A percentile compares a stretch with the other conserved stretches of the same genome.
Evolutionary conservation across 2,888 invertebrate genomes (phyloP).

Genomic region (Drosophila kambysellisi): DNA sequence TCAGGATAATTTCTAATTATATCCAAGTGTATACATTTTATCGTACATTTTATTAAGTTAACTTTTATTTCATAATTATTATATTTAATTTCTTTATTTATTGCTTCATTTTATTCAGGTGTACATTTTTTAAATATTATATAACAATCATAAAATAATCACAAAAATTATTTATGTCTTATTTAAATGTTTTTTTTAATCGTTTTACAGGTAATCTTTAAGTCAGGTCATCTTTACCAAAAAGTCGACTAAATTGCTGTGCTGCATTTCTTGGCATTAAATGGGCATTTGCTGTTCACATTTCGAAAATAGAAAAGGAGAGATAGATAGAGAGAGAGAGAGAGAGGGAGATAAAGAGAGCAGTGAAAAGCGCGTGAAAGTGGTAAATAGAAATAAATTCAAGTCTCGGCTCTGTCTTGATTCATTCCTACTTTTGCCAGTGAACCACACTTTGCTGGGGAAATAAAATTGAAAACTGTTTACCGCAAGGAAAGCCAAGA

Average conservation of each 20-base stretch:
- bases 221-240: slow-evolving; percentile 8
- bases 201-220: background rate
- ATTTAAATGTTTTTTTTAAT: background rate
- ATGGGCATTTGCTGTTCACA: slow-evolving; percentile 4
- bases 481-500: slow-evolving; percentile 34
- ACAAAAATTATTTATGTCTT: background rate
- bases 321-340: background rate
- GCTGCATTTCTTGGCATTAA: slow-evolving; percentile 6
- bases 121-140: background rate
- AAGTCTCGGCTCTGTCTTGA: slow-evolving; percentile 11
- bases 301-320: background rate
- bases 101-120: no score
- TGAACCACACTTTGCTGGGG: slow-evolving; percentile 26
- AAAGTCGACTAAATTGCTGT: background rate
- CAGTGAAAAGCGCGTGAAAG: slow-evolving; percentile 11
- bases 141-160: background rate
- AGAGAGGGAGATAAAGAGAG: no score
- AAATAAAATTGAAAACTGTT: slow-evolving; percentile 49
- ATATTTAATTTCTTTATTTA: background rate
- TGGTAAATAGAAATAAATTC: slow-evolving; percentile 28
- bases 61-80: background rate
- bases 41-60: background rate
- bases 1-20: background rate
- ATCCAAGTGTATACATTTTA: background rate
- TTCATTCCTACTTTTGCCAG: slow-evolving; percentile 30